A percentile compares a stretch with the other conserved stretches of the same genome.
phyloP scores from a whole-genome alignment of 2,113 vertebrate species.

The Pedetes capensis region DNA sequence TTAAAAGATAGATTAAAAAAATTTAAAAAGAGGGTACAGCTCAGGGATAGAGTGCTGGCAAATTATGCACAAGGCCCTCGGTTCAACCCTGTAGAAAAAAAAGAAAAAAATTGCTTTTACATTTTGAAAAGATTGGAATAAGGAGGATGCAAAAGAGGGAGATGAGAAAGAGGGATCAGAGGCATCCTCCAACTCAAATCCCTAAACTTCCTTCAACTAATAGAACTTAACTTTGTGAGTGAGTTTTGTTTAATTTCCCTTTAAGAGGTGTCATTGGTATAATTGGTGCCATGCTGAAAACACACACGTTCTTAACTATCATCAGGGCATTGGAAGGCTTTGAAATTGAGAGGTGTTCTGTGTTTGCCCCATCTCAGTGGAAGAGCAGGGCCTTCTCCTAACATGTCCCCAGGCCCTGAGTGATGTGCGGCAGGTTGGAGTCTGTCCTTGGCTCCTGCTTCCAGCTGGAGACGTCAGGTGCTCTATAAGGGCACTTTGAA shows the following conservation, averaged over 20 bases:
- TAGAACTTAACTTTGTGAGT: background rate
- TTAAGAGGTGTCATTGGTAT: background rate
- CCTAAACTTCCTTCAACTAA: background rate
- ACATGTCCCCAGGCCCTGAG: background rate
- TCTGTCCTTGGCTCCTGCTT: background rate
- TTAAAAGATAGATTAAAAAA: too few relatives aligned
- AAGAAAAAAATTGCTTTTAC: background rate
- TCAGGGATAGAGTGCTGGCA: too few relatives aligned
- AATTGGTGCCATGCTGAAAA: background rate
- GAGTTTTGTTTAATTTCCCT: background rate
- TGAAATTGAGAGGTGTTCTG: background rate
- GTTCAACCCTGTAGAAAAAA: too few relatives aligned
- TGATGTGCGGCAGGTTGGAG: background rate
- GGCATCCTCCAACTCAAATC: background rate
- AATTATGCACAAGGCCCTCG: too few relatives aligned
- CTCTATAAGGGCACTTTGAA: slow-evolving; percentile 45
- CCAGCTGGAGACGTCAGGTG: slow-evolving; percentile 1
- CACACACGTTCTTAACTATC: background rate
- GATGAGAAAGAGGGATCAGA: background rate
- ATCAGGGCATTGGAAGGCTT: background rate
- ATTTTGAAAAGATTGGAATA: background rate
- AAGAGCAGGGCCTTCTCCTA: too few relatives aligned
- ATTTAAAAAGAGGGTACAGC: too few relatives aligned
- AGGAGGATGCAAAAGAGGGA: background rate
- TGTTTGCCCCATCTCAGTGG: background rate